Evolutionary conservation across 2,888 invertebrate species (phyloP).

Genomic region (Metopia argyrocephala): DNA sequence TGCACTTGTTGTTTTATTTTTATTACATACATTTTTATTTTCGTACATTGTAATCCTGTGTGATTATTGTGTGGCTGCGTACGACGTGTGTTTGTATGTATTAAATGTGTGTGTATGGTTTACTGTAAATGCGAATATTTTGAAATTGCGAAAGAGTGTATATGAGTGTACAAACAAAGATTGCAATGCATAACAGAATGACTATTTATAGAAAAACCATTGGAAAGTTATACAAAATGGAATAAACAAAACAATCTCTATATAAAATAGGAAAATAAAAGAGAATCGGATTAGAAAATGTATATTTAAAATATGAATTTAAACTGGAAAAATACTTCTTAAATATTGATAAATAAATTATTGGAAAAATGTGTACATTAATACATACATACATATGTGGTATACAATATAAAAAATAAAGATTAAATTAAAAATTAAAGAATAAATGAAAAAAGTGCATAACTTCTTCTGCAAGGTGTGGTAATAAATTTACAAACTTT

Average conservation of each 20-base stretch:
- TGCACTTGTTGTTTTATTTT: constrained; percentile 52
- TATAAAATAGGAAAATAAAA: neutral
- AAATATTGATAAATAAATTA: neutral
- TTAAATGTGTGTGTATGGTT: neutral
- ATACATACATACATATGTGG: neutral
- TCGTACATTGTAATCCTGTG: neutral
- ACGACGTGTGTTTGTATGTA: neutral
- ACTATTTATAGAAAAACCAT: constrained; percentile 38
- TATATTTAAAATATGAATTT: neutral
- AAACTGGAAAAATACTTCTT: neutral
- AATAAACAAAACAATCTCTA: neutral
- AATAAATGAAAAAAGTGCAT: neutral
- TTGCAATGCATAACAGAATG: constrained; percentile 48
- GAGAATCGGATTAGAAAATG: neutral
- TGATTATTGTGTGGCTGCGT: neutral
- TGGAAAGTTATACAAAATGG: constrained; percentile 18
- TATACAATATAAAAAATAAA: neutral
- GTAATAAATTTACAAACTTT: neutral
- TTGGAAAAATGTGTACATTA: neutral
- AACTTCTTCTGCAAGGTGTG: constrained; percentile 40
- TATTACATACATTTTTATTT: neutral
- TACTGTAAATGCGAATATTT: neutral
- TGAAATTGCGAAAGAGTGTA: constrained; percentile 9
- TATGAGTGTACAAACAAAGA: constrained; percentile 37
- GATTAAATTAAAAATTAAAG: neutral